These are phyloP conservation scores for Altica lythri DNA, from an alignment of 2,888 invertebrate genomes.

Conservation along the genomic window DNA sequence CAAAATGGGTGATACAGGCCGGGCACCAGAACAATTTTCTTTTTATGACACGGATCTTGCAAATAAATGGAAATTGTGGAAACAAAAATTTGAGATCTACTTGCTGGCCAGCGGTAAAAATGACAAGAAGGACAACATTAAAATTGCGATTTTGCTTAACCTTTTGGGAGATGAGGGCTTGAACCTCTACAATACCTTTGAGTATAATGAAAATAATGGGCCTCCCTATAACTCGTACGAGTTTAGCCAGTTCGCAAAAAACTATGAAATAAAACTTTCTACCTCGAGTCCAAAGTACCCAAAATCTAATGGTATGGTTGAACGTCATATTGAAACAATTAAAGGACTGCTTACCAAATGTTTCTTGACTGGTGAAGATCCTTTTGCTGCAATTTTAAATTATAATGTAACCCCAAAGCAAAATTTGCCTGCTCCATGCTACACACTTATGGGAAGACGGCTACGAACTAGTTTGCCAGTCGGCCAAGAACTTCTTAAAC, in stretches of 20 bases:
- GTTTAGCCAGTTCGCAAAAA: constrained; percentile 26
- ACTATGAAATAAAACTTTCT: constrained; percentile 25
- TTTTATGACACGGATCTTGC: no score
- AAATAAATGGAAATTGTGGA: no score
- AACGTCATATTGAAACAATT: constrained; percentile 35
- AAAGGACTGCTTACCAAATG: constrained; percentile 26
- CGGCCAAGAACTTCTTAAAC: not conserved
- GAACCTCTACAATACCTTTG: no score
- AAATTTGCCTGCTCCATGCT: constrained; percentile 35
- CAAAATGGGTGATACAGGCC: no score
- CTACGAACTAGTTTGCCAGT: constrained; percentile 5
- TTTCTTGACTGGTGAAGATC: not conserved
- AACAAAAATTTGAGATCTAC: no score
- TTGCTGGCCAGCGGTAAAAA: no score
- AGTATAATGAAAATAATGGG: no score
- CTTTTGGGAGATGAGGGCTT: no score
- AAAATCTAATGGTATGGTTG: constrained; percentile 31
- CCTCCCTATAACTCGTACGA: constrained; percentile 30
- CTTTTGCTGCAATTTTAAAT: no score
- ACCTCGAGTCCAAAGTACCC: constrained; percentile 24
- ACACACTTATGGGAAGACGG: constrained; percentile 36
- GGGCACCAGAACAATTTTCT: no score
- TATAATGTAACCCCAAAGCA: constrained; percentile 32
- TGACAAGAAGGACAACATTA: no score
- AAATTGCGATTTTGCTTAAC: no score